Evolutionary conservation across 2,888 invertebrate genomes (phyloP).

Genomic region (Synergus umbraculus): DNA sequence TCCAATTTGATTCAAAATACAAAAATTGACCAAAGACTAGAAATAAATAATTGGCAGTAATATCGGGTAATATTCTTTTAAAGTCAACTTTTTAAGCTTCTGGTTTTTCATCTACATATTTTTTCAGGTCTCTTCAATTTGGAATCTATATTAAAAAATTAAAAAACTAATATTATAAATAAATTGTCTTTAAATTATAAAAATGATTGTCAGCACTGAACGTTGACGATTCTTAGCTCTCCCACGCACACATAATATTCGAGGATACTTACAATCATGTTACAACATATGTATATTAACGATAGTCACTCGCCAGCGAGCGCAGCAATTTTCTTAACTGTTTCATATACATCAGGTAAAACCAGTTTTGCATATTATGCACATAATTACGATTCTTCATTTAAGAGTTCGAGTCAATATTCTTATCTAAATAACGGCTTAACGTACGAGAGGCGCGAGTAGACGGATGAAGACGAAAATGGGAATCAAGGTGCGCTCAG

Average conservation of each 20-base stretch:
- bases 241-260: conserved; percentile 31
- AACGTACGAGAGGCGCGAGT: conserved; percentile 41
- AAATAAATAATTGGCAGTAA: background rate
- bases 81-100: background rate
- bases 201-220: conserved; percentile 42
- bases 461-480: conserved; percentile 28
- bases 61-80: background rate
- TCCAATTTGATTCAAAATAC: background rate
- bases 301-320: conserved; percentile 75
- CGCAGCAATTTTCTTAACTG: conserved; percentile 64
- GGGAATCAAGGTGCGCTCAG: conserved; percentile 1
- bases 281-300: conserved; percentile 63
- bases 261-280: conserved; percentile 51
- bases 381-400: conserved; percentile 48
- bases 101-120: background rate
- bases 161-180: conserved; percentile 10
- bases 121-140: background rate
- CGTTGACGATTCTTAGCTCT: conserved; percentile 39
- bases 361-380: conserved; percentile 58
- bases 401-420: conserved; percentile 42
- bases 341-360: conserved; percentile 62
- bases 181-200: conserved; percentile 33
- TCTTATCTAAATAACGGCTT: conserved; percentile 32
- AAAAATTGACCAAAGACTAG: background rate
- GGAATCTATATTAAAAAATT: background rate